phyloP scores from a whole-genome alignment of 1,140 invertebrate genomes.

The Penaeus chinensis region DNA sequence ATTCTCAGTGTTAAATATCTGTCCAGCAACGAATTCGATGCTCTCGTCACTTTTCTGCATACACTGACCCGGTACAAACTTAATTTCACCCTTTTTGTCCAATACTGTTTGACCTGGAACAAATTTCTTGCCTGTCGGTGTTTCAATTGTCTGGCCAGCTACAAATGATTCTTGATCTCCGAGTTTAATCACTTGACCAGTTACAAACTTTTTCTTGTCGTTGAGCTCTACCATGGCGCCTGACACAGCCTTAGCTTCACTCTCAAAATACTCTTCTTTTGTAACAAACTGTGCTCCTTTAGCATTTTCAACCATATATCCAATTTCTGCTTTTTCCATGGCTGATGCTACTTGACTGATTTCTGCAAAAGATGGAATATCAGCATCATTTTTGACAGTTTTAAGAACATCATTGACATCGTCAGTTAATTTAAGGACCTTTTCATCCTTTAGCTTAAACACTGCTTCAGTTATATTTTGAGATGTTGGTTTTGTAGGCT shows the following conservation, averaged over 20 bases:
- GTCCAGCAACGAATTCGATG: conserved; percentile 65
- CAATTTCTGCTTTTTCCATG: conserved; percentile 62
- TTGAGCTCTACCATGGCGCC: conserved; percentile 76
- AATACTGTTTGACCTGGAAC: conserved; percentile 64
- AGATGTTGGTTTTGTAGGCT: conserved; percentile 49
- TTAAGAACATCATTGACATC: conserved; percentile 52
- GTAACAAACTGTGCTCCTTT: conserved; percentile 61
- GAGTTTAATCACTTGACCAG: conserved; percentile 66
- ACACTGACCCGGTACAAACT: conserved; percentile 63
- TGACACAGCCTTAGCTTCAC: conserved; percentile 71
- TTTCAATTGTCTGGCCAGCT: conserved; percentile 67
- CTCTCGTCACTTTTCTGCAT: conserved; percentile 50
- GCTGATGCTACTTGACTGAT: conserved; percentile 45
- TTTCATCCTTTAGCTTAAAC: conserved; percentile 36
- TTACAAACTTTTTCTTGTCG: conserved; percentile 71
- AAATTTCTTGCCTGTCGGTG: conserved; percentile 64
- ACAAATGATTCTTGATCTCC: conserved; percentile 65
- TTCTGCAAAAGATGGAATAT: conserved; percentile 56
- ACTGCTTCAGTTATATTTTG: conserved; percentile 44
- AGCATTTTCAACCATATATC: conserved; percentile 61
- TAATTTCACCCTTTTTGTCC: conserved; percentile 53
- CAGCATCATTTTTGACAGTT: conserved; percentile 22
- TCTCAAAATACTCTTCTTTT: conserved; percentile 66
- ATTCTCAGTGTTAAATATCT: conserved; percentile 77
- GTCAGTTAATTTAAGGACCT: conserved; percentile 51